Evolutionary conservation across 2,113 vertebrate species (phyloP), one percentile per base, ranked within the genome.

Genomic region (Gobius niger): DNA sequence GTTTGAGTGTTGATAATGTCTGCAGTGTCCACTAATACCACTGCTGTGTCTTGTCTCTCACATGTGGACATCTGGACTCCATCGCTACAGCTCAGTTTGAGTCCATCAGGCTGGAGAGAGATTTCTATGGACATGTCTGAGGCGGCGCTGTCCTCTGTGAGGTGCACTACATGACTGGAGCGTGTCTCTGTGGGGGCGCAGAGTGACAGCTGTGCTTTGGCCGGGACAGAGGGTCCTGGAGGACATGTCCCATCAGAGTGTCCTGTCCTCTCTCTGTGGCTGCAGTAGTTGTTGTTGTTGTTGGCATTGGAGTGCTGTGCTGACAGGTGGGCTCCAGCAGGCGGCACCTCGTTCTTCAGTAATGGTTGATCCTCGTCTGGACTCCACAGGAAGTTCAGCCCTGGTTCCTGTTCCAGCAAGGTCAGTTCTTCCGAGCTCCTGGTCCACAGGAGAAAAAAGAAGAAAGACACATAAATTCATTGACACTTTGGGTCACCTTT

Each of bases 321-420:
- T 0, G 75, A 65, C 44, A 61, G 52, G 13, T 71, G 53, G 88
- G 91, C 81, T 92, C 92, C 1, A 51, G 85, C 60, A 89, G 92
- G 59, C 88, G 90, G 84, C 90, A 94, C 94, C 70, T 96, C 95
- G 67, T 94, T 92, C 78, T 93, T 87, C 77, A 99, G 76, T 82
- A 99, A 85, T 1, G 97, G 97, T 54, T 96, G 95, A 1, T 98
- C 94, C 71, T 99, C 97, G 18, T 99, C 97, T 0, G 96, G 95
- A 41, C 96, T 98, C 54, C 94, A 94, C 69, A 95, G 95, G 70
- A 98, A 94, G 8, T 42, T 60, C 12, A 87, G 73, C 63, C 93
- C 94, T 65, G 94, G 87, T 10, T 90, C 85, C 41, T 91, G 86
- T n/a, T 96, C 95, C 66, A 94, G 94, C 56, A 89, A 90, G 46